A percentile compares a stretch with the other conserved stretches of the same genome.
Conservation (phyloP, 1,140 invertebrate species). For the Leptopilina clavipes region DNA sequence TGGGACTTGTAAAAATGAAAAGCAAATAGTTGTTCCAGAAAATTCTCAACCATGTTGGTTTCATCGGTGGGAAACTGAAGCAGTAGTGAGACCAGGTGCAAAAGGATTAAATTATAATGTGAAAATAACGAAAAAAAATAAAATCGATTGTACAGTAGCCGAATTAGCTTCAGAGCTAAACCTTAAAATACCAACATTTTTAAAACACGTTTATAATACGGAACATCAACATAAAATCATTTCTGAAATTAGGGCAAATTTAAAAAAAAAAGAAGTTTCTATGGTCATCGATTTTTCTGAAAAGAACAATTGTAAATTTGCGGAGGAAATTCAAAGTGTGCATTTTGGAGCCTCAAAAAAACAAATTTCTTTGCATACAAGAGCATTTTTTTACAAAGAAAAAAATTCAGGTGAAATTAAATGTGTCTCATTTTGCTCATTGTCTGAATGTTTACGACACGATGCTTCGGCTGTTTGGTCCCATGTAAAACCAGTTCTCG, state of each 20-base stretch:
- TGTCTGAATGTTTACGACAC: conserved; percentile 51
- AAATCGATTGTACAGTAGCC: neutral
- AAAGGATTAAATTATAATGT: conserved; percentile 23
- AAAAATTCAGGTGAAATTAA: conserved; percentile 42
- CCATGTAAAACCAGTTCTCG: conserved; percentile 61
- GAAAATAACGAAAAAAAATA: conserved; percentile 15
- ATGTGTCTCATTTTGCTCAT: conserved; percentile 61
- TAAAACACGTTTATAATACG: conserved; percentile 42
- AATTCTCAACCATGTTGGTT: conserved; percentile 34
- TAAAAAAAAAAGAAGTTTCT: too few relatives aligned
- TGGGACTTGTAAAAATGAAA: conserved; percentile 39
- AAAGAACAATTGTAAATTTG: too few relatives aligned
- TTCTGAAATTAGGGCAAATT: conserved; percentile 50
- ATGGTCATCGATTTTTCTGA: too few relatives aligned
- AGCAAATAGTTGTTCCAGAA: conserved; percentile 30
- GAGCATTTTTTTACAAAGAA: conserved; percentile 51
- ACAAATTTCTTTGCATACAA: conserved; percentile 48
- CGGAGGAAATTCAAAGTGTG: conserved; percentile 45
- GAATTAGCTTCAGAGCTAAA: conserved; percentile 1
- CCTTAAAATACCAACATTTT: neutral
- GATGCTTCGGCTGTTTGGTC: conserved; percentile 62
- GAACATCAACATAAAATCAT: conserved; percentile 57
- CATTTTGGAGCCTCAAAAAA: conserved; percentile 61
- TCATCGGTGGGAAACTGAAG: conserved; percentile 41
- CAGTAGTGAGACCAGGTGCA: conserved; percentile 10